Evolutionary conservation across 1,140 invertebrate genomes (phyloP).

Genomic region (Sarcophaga peregrina): DNA sequence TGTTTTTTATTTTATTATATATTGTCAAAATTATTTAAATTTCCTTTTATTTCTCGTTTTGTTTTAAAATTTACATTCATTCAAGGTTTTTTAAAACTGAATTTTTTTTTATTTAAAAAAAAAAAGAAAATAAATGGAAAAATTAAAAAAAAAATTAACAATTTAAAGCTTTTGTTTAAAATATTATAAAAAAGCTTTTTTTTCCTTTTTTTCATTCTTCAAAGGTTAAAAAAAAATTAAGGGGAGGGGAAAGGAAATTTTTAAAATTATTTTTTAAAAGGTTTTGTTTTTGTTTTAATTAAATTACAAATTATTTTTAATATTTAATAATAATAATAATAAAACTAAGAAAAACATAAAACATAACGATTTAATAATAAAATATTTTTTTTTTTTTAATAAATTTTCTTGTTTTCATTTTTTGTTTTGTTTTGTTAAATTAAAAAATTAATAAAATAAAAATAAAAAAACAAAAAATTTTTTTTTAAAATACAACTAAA

Average conservation of each 20-base stretch:
- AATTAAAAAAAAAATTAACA: slow-evolving; percentile 11
- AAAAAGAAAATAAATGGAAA: not conserved
- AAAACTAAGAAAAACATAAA: not conserved
- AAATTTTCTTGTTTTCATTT: too few relatives aligned
- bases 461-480: not conserved
- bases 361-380: not conserved
- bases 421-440: too few relatives aligned
- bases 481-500: not conserved
- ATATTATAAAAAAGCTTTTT: not conserved
- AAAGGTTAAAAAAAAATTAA: too few relatives aligned
- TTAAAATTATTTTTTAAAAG: too few relatives aligned
- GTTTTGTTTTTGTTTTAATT: too few relatives aligned
- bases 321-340: not conserved
- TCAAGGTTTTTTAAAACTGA: not conserved
- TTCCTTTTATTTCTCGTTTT: not conserved
- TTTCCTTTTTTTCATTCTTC: too few relatives aligned
- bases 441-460: not conserved
- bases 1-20: slow-evolving; percentile 31
- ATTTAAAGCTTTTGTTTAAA: slow-evolving; percentile 16
- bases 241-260: too few relatives aligned
- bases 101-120: not conserved
- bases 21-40: slow-evolving; percentile 20
- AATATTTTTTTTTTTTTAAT: too few relatives aligned
- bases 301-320: not conserved
- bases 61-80: not conserved